A percentile compares a stretch with the other conserved stretches of the same genome.
Conservation (phyloP, 2,113 vertebrate species). For the Tragelaphus imberbis region DNA sequence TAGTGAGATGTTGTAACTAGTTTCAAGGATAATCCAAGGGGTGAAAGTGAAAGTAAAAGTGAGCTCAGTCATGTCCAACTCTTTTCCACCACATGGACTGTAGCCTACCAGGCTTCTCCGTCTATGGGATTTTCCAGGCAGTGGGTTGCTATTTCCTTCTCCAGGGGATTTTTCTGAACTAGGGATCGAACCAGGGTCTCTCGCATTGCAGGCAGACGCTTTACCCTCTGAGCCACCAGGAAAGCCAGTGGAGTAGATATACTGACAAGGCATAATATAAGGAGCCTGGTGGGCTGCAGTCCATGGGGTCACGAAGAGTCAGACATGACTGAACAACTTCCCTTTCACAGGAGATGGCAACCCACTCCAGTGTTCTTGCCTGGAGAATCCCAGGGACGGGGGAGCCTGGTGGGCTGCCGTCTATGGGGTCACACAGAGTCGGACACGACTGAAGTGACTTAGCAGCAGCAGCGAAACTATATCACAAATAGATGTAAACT, state of each 20-base stretch:
- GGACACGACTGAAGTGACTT: no score
- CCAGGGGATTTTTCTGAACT: not conserved
- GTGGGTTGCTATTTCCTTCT: not conserved
- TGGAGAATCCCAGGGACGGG: no score
- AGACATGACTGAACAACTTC: no score
- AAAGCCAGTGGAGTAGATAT: accelerated
- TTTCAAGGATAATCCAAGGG: not conserved
- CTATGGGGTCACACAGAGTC: no score
- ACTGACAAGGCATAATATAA: not conserved
- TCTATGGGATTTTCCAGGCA: not conserved
- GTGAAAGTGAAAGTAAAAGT: not conserved
- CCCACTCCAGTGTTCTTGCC: no score
- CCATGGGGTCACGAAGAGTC: no score
- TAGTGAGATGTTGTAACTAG: not conserved
- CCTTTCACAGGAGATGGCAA: no score
- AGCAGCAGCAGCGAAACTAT: not conserved
- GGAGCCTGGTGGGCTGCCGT: no score
- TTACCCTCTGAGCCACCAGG: not conserved
- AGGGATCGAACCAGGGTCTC: accelerated
- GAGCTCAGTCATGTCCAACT: not conserved
- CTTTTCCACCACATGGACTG: not conserved
- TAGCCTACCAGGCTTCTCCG: not conserved
- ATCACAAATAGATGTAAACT: not conserved
- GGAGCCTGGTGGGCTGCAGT: no score
- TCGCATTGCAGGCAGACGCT: accelerated